Base-by-base conservation (phyloP, 1,140 invertebrate species). In the Magallana angulata region DNA sequence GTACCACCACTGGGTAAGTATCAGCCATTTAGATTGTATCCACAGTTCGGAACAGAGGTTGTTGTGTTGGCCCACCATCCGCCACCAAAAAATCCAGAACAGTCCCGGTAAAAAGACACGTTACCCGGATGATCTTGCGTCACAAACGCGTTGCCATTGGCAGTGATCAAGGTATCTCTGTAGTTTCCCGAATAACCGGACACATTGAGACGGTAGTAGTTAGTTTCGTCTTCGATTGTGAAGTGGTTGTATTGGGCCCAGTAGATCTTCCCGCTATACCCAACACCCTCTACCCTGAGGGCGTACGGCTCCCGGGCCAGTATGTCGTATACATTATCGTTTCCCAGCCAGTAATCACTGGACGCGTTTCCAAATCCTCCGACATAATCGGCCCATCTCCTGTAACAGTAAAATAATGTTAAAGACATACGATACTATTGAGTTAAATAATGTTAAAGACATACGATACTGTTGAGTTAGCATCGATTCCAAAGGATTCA, bases 321-420 rank as follows among this genome's bases (percentile, higher is more conserved):
- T 18, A 86, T 59, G 14, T 59, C 24, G 57, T 57, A 76, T 9
- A 86, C 76, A 12, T 86, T 59, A 59, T 86, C 85, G 14, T 76
- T 71, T 9, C 85, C 85, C 11, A 86, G 18, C 85, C 85, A 86
- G 56, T 76, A 80, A 14, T 86, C 85, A 8, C 68, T 68, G 1
- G 68, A 58, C 7, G 59, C 57, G 80, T 86, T 76, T 30, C 85
- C 85, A 48, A 86, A 86, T 24, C 85, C 85, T 30, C 16, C 16
- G 16, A 86, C 48, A 30, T 68, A 86, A 57, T 86, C 85, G 24
- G 48, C 16, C 85, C 85, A 86, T 24, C 57, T 80, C 30, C 85
- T 71, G 71, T n/a, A 86, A 76, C 57, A 60, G 14, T 16, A 64
- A 64, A 64, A 18, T 14, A 16, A 18, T 64, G 2, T 16, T 16